Percentiles rank a stretch among this genome's conserved stretches.
Evolutionary conservation across 2,888 invertebrate species (phyloP).

Genomic region (Salticus scenicus): DNA sequence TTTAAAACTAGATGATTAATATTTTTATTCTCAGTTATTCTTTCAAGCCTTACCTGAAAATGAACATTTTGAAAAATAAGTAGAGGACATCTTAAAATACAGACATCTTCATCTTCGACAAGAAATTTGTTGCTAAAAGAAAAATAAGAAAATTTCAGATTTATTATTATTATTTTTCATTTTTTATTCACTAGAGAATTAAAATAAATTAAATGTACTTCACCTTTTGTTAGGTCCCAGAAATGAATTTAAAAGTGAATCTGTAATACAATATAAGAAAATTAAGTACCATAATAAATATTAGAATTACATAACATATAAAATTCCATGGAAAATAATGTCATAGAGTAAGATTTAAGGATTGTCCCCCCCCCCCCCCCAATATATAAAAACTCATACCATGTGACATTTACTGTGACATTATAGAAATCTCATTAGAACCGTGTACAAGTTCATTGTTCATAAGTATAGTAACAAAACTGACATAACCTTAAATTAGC

Average conservation of each 20-base stretch:
- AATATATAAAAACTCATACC: no score
- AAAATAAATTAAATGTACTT: neutral
- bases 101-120: constrained; percentile 23
- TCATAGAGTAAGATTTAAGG: no score
- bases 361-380: no score
- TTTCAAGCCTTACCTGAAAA: constrained; percentile 14
- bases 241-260: constrained; percentile 37
- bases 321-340: no score
- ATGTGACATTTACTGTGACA: no score
- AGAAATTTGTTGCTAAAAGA: constrained; percentile 40
- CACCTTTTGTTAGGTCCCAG: constrained; percentile 53
- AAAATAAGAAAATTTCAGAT: neutral
- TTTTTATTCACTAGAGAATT: neutral
- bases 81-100: constrained; percentile 36
- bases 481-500: no score
- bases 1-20: no score
- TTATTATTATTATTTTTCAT: neutral
- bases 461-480: no score
- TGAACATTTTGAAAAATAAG: constrained; percentile 18
- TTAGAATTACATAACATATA: no score
- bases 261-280: constrained; percentile 32
- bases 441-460: no score
- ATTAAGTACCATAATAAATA: no score
- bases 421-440: no score
- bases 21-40: neutral